Evolutionary conservation across 2,888 invertebrate genomes (phyloP), one percentile per base, ranked within the genome.

Genomic region (Thelaira solivaga): DNA sequence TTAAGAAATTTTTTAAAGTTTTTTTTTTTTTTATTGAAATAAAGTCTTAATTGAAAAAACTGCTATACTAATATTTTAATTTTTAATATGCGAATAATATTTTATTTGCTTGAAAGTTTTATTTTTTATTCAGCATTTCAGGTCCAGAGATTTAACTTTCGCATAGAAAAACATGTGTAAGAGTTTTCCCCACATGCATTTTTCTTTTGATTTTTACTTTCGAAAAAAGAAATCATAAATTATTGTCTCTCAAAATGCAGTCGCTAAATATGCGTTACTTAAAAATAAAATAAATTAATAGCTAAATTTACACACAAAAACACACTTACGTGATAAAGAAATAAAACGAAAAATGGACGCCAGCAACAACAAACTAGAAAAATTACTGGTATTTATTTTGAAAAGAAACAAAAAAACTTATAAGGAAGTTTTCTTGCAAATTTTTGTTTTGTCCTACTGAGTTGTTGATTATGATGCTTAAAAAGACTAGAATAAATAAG

Each of bases 291-390:
- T 18, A 59, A 55, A 72, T 53, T 49, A 57, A 45, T 41, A 59
- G 24, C 20, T 31, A 61, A 41, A 61, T 26, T 29, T 85, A 82
- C 83, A 82, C 84, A 84, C 84, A 80, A 82, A 76, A 74, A 85
- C 82, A 83, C 85, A 84, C 36, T 2, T 13, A 36, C 13, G 31
- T 31, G 16, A 16, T 7, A 39, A 59, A 31, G 26, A 62, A 61
- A 43, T 18, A 41, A 73, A 45, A 34, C 22, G 13, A n/a, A n/a
- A 36, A 36, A 43, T 74, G 45, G 61, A 61, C 59, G 13, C 22
- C 49, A 49, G 29, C 16, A 73, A 31, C n/a, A n/a, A n/a, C 22
- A 31, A 26, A 55, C 13, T 43, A 57, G 64, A 73, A 59, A 73
- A 73, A 65, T 73, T n/a, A 57, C 2, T 5, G 18, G 16, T 10